A percentile compares a stretch with the other conserved stretches of the same genome.
Evolutionary conservation across 2,797 vertebrate species (phyloP).

Genomic region (Semaprochilodus insignis): DNA sequence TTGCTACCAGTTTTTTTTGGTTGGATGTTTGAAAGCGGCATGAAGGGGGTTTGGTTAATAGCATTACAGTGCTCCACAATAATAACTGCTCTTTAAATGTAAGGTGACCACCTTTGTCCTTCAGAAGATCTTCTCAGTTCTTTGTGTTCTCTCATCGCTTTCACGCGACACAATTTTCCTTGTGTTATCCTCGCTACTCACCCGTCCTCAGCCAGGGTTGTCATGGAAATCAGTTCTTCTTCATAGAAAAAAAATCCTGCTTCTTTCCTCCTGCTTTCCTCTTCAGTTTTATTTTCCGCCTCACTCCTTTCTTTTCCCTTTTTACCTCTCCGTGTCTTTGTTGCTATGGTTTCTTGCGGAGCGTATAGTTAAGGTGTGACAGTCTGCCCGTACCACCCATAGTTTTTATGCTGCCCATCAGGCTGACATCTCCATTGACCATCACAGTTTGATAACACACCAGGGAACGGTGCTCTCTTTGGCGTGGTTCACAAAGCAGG

Average conservation of each 20-base stretch:
- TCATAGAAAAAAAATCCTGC: slow-evolving; percentile 48
- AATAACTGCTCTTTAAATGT: background rate
- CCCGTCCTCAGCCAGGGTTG: slow-evolving; percentile 69
- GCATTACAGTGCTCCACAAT: background rate
- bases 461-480: slow-evolving; percentile 23
- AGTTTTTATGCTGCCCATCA: slow-evolving; percentile 59
- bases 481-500: slow-evolving; percentile 30
- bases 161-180: slow-evolving; percentile 62
- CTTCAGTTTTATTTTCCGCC: slow-evolving; percentile 55
- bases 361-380: slow-evolving; percentile 56
- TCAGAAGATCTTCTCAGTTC: slow-evolving; percentile 6
- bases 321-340: slow-evolving; percentile 58
- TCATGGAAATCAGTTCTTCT: slow-evolving; percentile 68
- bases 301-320: slow-evolving; percentile 41
- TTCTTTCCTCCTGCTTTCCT: slow-evolving; percentile 70
- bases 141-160: slow-evolving; percentile 27
- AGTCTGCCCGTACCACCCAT: slow-evolving; percentile 36
- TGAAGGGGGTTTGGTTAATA: background rate
- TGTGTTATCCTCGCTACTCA: slow-evolving; percentile 69
- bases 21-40: background rate
- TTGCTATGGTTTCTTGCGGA: slow-evolving; percentile 58
- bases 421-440: slow-evolving; percentile 60
- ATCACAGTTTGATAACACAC: slow-evolving; percentile 53
- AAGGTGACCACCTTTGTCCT: background rate
- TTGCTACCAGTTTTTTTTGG: background rate